These are phyloP conservation scores for Rattus rattus DNA, from an alignment of 2,113 vertebrate species.

Conservation along the genomic window DNA sequence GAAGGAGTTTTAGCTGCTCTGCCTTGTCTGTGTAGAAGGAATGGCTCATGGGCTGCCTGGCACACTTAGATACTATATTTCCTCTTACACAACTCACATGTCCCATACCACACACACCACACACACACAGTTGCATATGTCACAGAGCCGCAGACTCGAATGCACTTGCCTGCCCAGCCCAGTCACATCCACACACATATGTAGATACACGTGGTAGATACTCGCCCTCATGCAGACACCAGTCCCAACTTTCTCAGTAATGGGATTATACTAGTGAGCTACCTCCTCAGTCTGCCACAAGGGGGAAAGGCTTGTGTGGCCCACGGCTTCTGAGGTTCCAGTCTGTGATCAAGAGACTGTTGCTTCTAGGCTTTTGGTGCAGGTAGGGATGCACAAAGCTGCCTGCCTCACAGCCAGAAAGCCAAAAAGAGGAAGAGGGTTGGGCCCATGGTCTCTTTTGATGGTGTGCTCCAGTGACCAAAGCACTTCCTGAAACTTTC, in stretches of 20 bases:
- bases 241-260: neutral
- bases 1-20: fast-evolving
- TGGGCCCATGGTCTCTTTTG: neutral
- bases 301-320: neutral
- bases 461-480: neutral
- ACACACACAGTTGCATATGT: neutral
- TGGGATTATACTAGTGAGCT: neutral
- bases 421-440: neutral
- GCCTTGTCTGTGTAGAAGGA: neutral
- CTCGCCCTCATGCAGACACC: neutral
- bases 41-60: fast-evolving
- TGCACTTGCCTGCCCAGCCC: neutral
- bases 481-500: neutral
- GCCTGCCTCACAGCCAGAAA: neutral
- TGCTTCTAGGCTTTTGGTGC: neutral
- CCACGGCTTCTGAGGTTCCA: neutral
- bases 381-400: neutral
- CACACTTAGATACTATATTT: neutral
- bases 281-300: neutral
- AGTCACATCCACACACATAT: no score
- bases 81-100: neutral
- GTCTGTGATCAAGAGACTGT: neutral
- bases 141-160: neutral
- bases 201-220: neutral
- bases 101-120: neutral